Conservation (phyloP, 2,113 vertebrate genomes). For the Zapornia atra region DNA sequence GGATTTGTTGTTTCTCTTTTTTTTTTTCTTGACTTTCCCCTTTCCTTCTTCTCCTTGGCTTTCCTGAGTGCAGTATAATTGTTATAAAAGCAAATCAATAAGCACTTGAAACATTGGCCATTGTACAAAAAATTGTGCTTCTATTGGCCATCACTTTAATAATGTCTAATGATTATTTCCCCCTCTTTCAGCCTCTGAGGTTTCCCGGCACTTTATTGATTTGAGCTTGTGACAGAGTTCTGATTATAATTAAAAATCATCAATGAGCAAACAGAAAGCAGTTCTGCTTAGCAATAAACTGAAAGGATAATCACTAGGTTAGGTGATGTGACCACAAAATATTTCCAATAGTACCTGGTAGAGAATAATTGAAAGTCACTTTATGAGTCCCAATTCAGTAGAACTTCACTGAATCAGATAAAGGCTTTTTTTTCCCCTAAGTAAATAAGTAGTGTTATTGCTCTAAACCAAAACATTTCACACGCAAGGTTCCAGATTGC, state of each 20-base stretch:
- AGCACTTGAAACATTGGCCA: constrained; percentile 63
- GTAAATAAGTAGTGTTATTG: background rate
- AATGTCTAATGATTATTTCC: constrained; percentile 70
- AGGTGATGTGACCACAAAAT: background rate
- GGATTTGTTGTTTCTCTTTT: background rate
- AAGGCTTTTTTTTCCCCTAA: background rate
- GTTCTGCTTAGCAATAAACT: constrained; percentile 23
- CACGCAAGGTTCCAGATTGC: accelerated
- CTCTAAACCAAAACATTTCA: background rate
- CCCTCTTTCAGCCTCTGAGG: constrained; percentile 22
- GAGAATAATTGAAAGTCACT: constrained; percentile 14
- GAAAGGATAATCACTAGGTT: constrained; percentile 30
- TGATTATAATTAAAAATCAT: constrained; percentile 69
- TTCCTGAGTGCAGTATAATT: constrained; percentile 46
- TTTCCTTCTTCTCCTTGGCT: background rate
- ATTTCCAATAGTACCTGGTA: background rate
- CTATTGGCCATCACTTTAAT: constrained; percentile 65
- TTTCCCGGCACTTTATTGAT: constrained; percentile 64
- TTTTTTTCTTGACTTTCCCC: background rate
- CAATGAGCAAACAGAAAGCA: constrained; percentile 21
- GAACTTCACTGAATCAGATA: background rate
- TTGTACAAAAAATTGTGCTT: constrained; percentile 55
- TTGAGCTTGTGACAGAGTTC: constrained; percentile 35
- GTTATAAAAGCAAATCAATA: constrained; percentile 74
- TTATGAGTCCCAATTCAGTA: background rate